Percentiles rank a stretch among this genome's conserved stretches.
Conservation (phyloP, 2,113 vertebrate genomes). For the Bungarus multicinctus region DNA sequence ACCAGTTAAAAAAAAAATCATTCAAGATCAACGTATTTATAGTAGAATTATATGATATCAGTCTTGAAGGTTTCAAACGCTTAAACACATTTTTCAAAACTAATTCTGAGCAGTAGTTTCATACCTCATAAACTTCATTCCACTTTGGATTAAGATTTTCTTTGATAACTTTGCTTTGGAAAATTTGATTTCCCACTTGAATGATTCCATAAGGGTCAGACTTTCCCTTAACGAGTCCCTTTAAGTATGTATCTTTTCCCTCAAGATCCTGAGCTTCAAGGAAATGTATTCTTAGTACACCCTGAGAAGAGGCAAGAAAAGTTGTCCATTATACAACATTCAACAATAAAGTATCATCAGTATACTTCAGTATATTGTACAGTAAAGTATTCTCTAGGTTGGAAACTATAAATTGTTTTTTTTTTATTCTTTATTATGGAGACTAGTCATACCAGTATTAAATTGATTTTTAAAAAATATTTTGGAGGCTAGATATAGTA, state of each 20-base stretch:
- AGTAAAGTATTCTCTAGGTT: neutral
- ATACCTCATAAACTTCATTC: conserved; percentile 96
- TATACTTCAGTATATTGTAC: too few species aligned
- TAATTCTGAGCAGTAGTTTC: neutral
- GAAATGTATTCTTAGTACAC: conserved; percentile 89
- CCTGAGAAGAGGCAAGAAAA: conserved; percentile 67
- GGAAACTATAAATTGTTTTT: neutral
- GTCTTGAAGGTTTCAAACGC: neutral
- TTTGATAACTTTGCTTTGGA: conserved; percentile 90
- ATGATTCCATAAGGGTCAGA: conserved; percentile 94
- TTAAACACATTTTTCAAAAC: neutral
- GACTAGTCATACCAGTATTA: neutral
- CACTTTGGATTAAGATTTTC: conserved; percentile 89
- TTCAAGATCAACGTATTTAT: neutral
- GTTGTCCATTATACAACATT: neutral
- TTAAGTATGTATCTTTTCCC: conserved; percentile 87
- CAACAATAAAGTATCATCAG: neutral
- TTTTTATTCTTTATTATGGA: neutral
- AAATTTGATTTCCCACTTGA: conserved; percentile 82
- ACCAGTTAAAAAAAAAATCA: neutral
- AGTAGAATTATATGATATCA: neutral
- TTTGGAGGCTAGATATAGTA: neutral
- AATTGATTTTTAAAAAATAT: neutral
- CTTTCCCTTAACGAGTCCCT: conserved; percentile 92
- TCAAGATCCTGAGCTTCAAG: conserved; percentile 89